Conservation (phyloP, 2,797 vertebrate species). For the Peromyscus melanophrys region DNA sequence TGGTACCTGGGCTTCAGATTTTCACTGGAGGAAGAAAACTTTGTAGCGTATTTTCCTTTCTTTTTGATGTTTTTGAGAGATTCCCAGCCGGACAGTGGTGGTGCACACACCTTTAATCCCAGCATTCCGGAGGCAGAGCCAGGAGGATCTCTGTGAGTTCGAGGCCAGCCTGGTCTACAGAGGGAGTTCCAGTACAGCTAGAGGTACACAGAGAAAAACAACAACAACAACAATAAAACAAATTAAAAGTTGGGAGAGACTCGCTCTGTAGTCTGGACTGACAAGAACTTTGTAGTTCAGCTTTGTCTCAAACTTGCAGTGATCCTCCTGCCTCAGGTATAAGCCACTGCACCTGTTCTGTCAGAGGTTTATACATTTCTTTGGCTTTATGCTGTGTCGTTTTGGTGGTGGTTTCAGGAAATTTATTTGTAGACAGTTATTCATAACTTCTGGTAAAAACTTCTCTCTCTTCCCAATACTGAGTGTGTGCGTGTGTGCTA, state of each 20-base stretch:
- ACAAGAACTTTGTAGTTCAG: background rate
- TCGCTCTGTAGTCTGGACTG: background rate
- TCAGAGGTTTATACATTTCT: background rate
- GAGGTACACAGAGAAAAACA: background rate
- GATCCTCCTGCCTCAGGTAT: background rate
- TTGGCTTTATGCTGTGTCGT: background rate
- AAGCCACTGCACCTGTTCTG: background rate
- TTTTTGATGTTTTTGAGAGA: background rate
- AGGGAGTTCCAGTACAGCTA: background rate
- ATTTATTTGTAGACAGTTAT: background rate
- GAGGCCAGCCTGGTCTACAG: background rate
- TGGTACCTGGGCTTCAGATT: background rate
- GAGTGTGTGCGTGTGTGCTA: background rate
- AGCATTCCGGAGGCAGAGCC: no score
- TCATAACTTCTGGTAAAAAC: background rate
- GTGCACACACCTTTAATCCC: no score
- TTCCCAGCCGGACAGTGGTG: background rate
- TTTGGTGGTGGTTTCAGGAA: slow-evolving; percentile 30
- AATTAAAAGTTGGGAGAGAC: background rate
- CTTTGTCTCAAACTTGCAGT: background rate
- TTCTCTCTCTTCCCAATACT: background rate
- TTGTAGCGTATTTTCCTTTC: background rate
- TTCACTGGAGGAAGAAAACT: slow-evolving; percentile 21
- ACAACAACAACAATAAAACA: background rate
- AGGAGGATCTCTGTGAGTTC: background rate